Base-by-base conservation (phyloP, 2,113 vertebrate genomes). In the Erythrolamprus reginae region DNA sequence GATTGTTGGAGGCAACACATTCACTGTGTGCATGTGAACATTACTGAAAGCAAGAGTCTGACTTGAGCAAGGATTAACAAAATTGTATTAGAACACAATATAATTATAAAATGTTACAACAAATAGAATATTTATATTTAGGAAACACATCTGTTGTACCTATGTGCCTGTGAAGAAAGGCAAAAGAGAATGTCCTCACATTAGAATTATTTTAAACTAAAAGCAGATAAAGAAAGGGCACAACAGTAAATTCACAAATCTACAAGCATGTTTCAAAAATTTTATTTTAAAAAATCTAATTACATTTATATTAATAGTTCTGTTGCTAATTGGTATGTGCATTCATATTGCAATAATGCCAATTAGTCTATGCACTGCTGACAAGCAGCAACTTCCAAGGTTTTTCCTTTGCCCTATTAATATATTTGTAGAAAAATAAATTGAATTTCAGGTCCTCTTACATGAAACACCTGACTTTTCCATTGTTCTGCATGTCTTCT, bases 291-390 rank as follows among this genome's bases (percentile, higher is more conserved):
- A 2, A 77, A 53, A 89, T 89, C 3, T 1, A 28, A 55, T 55
- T 53, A 89, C 4, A 23, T 42, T 82, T 89, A 33, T 42, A 53
- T 24, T 45, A 21, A 28, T 19, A 82, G 15, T 55, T 83, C 58
- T 61, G 87, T 84, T 51, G 82, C 87, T 90, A 83, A 87, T 86
- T 87, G 28, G 33, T 42, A 70, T 84, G 5, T 86, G n/a, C 88
- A 89, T 85, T 65, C 33, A 55, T 77, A 77, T 38, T 77, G 33
- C 19, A 65, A 1, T 88, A 48, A 88, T 65, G 42, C 10, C 3
- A 45, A 48, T 17, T 38, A 45, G 23, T 87, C 38, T 87, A 23
- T 5, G 24, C 56, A 26, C 26, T 26, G 9, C 9, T 5, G 38
- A 15, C 33, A 12, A 42, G 33, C 12, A 87, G 52, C 23, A 26